phyloP scores from a whole-genome alignment of 1,140 invertebrate genomes.

The Stenopsyche tienmushanensis region DNA sequence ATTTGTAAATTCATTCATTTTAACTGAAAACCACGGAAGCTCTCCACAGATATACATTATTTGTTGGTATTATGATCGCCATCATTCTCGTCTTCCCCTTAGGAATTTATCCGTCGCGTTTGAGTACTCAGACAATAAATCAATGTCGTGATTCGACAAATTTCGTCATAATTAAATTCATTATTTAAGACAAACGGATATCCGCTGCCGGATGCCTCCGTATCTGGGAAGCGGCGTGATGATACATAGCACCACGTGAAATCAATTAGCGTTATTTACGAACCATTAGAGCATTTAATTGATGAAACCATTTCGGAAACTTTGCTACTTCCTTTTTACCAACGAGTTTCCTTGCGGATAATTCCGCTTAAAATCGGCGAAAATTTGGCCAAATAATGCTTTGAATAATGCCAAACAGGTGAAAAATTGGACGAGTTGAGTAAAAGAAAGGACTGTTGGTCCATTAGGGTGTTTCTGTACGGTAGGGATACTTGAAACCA shows the following conservation, averaged over 20 bases:
- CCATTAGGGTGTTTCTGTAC: neutral
- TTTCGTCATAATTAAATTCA: slow-evolving; percentile 32
- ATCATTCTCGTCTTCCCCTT: too few species aligned
- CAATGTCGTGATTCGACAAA: slow-evolving; percentile 32
- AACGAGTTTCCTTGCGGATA: neutral
- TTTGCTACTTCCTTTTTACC: slow-evolving; percentile 10
- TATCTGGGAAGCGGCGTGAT: slow-evolving; percentile 13
- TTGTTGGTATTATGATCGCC: too few species aligned
- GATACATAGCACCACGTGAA: slow-evolving; percentile 27
- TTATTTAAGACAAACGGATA: slow-evolving; percentile 31
- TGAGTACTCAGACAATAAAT: slow-evolving; percentile 26
- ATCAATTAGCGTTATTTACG: slow-evolving; percentile 28
- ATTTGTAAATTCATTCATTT: too few species aligned
- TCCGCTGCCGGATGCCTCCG: slow-evolving; percentile 23
- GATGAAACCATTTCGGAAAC: slow-evolving; percentile 19
- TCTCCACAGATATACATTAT: too few species aligned
- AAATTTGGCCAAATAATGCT: neutral
- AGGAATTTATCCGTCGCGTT: neutral
- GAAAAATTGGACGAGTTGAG: neutral
- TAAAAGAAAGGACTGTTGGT: neutral
- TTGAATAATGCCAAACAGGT: neutral
- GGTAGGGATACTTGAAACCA: slow-evolving; percentile 17
- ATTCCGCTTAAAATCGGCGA: neutral
- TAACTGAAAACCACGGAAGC: too few species aligned
- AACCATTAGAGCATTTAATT: slow-evolving; percentile 30